These are phyloP conservation scores for Hyaena hyaena DNA, from an alignment of 2,113 vertebrate species.

Conservation along the genomic window DNA sequence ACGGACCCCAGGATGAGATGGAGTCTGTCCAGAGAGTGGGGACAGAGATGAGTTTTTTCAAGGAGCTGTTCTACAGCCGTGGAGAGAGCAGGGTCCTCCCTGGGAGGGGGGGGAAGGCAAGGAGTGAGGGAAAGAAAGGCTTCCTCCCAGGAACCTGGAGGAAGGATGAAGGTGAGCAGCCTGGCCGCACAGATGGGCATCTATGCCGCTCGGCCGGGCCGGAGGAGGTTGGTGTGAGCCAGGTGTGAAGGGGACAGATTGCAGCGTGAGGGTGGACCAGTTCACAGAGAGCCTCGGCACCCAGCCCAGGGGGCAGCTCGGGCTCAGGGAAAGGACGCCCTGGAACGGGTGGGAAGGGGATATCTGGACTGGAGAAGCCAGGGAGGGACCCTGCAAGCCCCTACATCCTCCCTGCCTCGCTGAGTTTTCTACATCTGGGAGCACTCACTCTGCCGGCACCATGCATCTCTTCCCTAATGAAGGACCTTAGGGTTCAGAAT, in stretches of 20 bases:
- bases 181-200: accelerated
- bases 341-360: no score
- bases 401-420: accelerated
- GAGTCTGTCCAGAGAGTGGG: not conserved
- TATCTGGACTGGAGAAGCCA: not conserved
- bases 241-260: not conserved
- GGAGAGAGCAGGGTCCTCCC: not conserved
- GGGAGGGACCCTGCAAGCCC: not conserved
- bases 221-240: not conserved
- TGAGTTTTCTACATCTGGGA: not conserved
- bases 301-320: no score
- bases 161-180: not conserved
- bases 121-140: not conserved
- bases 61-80: no score
- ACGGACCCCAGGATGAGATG: not conserved
- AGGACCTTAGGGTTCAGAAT: not conserved
- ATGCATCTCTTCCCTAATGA: not conserved
- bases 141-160: not conserved
- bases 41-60: accelerated
- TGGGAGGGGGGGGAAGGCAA: accelerated
- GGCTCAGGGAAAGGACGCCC: not conserved
- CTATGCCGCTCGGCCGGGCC: accelerated
- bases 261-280: no score
- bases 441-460: not conserved
- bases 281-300: not conserved